A percentile compares a stretch with the other conserved stretches of the same genome.
phyloP scores from a whole-genome alignment of 2,797 vertebrate genomes.

The Sitta carolinensis region DNA sequence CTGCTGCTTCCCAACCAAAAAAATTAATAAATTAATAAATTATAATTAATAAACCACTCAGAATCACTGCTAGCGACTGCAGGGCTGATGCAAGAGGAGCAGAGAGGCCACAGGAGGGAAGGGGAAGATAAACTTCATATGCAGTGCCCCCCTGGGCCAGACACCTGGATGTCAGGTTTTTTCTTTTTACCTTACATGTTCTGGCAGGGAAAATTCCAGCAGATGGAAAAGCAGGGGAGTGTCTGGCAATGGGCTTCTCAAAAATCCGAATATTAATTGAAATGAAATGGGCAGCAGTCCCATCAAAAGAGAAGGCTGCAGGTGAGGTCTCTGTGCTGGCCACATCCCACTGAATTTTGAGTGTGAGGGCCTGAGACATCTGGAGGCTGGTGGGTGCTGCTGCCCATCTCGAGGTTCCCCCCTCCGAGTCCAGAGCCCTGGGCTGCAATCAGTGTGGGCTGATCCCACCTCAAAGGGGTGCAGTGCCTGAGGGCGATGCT shows the following conservation, averaged over 20 bases:
- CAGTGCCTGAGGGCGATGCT: fast-evolving
- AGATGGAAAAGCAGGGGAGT: neutral
- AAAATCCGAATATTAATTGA: neutral
- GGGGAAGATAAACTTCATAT: neutral
- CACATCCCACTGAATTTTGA: neutral
- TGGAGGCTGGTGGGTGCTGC: fast-evolving
- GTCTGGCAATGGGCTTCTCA: neutral
- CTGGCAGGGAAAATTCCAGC: neutral
- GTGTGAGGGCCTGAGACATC: neutral
- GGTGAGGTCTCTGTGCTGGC: fast-evolving
- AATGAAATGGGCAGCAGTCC: neutral
- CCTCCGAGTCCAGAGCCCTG: fast-evolving
- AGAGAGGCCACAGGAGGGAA: fast-evolving
- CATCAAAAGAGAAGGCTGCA: neutral
- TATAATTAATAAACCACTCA: neutral
- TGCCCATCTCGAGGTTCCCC: fast-evolving
- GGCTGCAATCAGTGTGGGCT: neutral
- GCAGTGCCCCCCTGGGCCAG: fast-evolving
- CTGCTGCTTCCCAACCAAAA: neutral
- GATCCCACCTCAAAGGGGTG: neutral
- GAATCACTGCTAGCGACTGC: neutral
- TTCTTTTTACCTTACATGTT: neutral
- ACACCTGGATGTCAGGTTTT: too few relatives aligned
- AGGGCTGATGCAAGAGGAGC: neutral
- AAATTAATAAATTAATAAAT: neutral